A percentile compares a stretch with the other conserved stretches of the same genome.
Conservation (phyloP, 2,113 vertebrate genomes). For the Oncorhynchus keta region DNA sequence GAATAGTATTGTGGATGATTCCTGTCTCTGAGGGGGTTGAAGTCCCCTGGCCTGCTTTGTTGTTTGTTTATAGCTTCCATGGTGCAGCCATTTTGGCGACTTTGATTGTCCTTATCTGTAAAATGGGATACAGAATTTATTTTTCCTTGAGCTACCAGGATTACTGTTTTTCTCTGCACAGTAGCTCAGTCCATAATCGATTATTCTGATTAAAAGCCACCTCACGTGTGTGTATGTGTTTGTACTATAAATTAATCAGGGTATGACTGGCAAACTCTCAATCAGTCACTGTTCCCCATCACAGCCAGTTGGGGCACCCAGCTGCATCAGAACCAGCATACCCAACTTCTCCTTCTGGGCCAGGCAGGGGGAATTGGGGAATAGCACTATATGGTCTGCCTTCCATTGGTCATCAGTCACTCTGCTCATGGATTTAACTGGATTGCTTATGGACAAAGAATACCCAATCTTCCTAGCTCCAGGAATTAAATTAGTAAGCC, state of each 20-base stretch:
- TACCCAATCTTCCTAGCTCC: background rate
- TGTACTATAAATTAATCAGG: constrained; percentile 33
- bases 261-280: constrained; percentile 20
- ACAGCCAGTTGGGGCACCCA: constrained; percentile 40
- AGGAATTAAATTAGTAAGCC: background rate
- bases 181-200: background rate
- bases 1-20: too few relatives aligned
- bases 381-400: background rate
- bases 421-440: constrained; percentile 42
- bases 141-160: background rate
- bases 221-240: background rate
- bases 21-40: too few relatives aligned
- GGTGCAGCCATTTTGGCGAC: background rate
- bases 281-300: constrained; percentile 29
- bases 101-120: background rate
- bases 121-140: background rate
- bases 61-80: too few relatives aligned
- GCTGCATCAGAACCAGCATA: constrained; percentile 30
- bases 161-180: background rate
- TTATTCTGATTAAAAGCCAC: background rate
- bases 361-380: constrained; percentile 5
- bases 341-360: background rate
- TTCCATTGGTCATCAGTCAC: constrained; percentile 48
- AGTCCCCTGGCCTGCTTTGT: too few relatives aligned
- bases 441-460: background rate